Conservation (phyloP, 2,797 vertebrate genomes). For the Alectoris magna region DNA sequence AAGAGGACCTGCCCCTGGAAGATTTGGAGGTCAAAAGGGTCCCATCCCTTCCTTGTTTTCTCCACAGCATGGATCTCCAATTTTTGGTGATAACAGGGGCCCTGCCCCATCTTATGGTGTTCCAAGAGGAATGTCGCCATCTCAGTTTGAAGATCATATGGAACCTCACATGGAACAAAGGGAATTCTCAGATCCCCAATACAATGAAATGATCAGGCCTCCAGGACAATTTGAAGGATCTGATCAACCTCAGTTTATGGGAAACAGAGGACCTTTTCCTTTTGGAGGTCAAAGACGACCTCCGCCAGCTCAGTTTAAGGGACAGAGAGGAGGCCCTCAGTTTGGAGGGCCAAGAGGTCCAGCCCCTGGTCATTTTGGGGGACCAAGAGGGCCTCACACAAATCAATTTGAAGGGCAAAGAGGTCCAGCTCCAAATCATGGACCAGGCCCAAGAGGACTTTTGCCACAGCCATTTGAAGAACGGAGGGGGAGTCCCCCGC, state of each 20-base stretch:
- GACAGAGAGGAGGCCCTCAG: slow-evolving; percentile 77
- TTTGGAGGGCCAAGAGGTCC: slow-evolving; percentile 84
- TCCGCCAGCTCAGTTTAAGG: slow-evolving; percentile 77
- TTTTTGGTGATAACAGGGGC: slow-evolving; percentile 86
- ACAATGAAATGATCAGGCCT: slow-evolving; percentile 73
- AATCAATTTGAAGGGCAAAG: slow-evolving; percentile 75
- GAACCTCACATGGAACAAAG: slow-evolving; percentile 85
- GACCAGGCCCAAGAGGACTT: slow-evolving; percentile 72
- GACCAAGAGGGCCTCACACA: slow-evolving; percentile 77
- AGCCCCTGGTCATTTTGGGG: slow-evolving; percentile 81
- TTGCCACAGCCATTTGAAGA: slow-evolving; percentile 74
- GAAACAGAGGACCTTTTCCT: slow-evolving; percentile 81
- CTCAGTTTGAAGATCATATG: slow-evolving; percentile 85
- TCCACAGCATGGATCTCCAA: slow-evolving; percentile 85
- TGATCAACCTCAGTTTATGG: slow-evolving; percentile 85
- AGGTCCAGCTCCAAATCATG: slow-evolving; percentile 73
- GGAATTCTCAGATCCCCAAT: slow-evolving; percentile 83
- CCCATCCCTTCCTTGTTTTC: slow-evolving; percentile 88
- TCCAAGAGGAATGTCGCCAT: slow-evolving; percentile 83
- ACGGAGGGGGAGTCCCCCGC: slow-evolving; percentile 75
- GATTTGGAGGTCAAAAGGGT: slow-evolving; percentile 86
- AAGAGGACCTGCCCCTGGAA: slow-evolving; percentile 80
- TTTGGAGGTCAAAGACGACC: slow-evolving; percentile 88
- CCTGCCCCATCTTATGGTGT: slow-evolving; percentile 84
- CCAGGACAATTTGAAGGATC: slow-evolving; percentile 81